Evolutionary conservation across 1,140 invertebrate species (phyloP), one percentile per base, ranked within the genome.

Genomic region (Bemisia tabaci): DNA sequence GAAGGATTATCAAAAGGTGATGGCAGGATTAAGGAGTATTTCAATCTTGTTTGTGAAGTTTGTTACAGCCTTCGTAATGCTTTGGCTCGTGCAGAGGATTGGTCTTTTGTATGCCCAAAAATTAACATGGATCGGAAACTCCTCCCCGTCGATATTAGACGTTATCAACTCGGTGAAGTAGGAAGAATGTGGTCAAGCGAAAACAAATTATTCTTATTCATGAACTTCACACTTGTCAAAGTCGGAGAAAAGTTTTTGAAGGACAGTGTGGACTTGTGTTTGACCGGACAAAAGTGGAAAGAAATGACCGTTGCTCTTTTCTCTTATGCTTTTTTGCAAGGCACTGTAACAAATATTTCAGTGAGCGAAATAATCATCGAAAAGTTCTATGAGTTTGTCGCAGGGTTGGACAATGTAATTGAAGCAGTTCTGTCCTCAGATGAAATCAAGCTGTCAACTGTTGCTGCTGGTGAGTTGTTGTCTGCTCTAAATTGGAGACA

Each of bases 211-310:
- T 48, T 48, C 17, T 5, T 48, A 9, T 48, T 48, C 5, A 48
- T 60, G 12, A 66, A 60, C 17, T 23, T 26, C 25, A 66, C 12
- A 17, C 58, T 60, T 26, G 27, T 25, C 27, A 17, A 33, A 26
- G 65, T 33, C 26, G 22, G 23, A 68, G 59, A 27, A 76, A 21
- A 71, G 68, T 63, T 76, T 72, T 70, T 24, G 71, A 17, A 74
- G 74, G 68, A 63, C 71, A 1, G 67, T 73, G 48, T 68, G 76
- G 22, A 75, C 73, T 64, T 71, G 33, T 9, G 17, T 5, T 48
- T 48, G 17, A 48, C 33, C 5, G 33, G 17, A 5, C 5, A 48
- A 11, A 61, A 61, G 11, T 22, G n/a, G 60, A 61, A 61, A 61
- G 60, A 61, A 22, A 61, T 61, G 24, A 61, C 60, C n/a, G 60